Conservation (phyloP, 1,140 invertebrate species). For the Drosophila sechellia region DNA sequence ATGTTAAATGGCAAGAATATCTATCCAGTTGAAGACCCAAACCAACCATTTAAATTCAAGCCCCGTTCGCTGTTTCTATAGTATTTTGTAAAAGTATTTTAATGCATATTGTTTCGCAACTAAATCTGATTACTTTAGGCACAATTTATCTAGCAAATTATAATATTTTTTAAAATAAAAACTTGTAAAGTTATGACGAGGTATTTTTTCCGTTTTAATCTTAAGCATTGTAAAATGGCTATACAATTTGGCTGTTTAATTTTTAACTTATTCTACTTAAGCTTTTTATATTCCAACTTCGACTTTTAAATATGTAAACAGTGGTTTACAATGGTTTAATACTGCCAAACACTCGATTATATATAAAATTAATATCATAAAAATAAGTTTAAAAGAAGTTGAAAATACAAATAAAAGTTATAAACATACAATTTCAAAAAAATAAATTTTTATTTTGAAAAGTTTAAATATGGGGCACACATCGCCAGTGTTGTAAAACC, state of each 20-base stretch:
- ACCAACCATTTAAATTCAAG: constrained; percentile 25
- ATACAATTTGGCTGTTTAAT: not conserved
- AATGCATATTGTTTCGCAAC: constrained; percentile 64
- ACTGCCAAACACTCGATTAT: constrained; percentile 1
- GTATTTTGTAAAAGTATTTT: constrained; percentile 80
- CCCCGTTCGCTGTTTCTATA: constrained; percentile 71
- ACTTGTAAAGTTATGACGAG: constrained; percentile 68
- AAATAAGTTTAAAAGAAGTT: constrained; percentile 1
- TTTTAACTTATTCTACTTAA: not conserved
- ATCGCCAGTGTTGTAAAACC: constrained; percentile 11
- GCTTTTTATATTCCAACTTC: not conserved
- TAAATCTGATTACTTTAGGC: constrained; percentile 72
- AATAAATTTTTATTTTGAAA: not conserved
- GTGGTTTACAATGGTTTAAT: not conserved
- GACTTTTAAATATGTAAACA: not conserved
- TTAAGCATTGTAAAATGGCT: not conserved
- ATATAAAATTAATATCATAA: not conserved
- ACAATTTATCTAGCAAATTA: constrained; percentile 79
- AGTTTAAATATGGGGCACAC: not conserved
- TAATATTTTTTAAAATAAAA: constrained; percentile 78
- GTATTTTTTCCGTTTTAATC: not conserved
- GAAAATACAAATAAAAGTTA: not conserved
- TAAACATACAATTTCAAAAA: not conserved
- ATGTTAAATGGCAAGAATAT: constrained; percentile 19
- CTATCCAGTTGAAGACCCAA: constrained; percentile 18